Evolutionary conservation across 2,113 vertebrate genomes (phyloP), one percentile per base, ranked within the genome.

Genomic region (Salminus brasiliensis): DNA sequence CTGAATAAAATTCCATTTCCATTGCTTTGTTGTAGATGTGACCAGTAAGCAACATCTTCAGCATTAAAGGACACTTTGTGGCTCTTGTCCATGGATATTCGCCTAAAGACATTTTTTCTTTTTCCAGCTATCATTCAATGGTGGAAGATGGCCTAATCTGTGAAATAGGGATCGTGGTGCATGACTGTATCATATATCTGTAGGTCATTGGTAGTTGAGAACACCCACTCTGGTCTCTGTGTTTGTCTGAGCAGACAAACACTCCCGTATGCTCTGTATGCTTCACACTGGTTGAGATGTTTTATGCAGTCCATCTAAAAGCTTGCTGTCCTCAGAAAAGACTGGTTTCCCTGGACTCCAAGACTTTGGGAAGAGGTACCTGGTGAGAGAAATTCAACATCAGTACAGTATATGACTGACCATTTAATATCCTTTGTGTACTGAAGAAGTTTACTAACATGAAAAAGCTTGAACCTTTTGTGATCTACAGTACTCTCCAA

Each of bases 281-380:
- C 68, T 12, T 30, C 18, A 72, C 1, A 32, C 47, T 9, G 18
- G 1, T 12, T 18, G 15, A 34, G 36, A 18, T n/a, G n/a, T n/a
- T 18, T 6, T 52, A 15, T 55, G 45, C 29, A 65, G 59, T 65
- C 25, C 39, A 8, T 41, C 18, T 27, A 36, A 53, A 21, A 39
- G 10, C 6, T 39, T 41, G 12, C 34, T 49, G 27, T 79, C 78
- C 69, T 92, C 83, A 93, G 78, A 92, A 53, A 69, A 92, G 89
- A 88, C 87, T 91, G 0, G 92, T 93, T 86, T 94, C 92, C 34
- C 77, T 84, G 88, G 94, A 98, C 53, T 92, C 95, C 91, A 99
- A 87, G 68, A 84, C 92, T 93, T 97, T 99, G 23, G 97, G 97
- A 83, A 98, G 85, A 0, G 96, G 96, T 45, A 97, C 96, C 97